These are phyloP conservation scores for Synergus umbraculus DNA, from an alignment of 2,888 invertebrate species.

Conservation along the genomic window DNA sequence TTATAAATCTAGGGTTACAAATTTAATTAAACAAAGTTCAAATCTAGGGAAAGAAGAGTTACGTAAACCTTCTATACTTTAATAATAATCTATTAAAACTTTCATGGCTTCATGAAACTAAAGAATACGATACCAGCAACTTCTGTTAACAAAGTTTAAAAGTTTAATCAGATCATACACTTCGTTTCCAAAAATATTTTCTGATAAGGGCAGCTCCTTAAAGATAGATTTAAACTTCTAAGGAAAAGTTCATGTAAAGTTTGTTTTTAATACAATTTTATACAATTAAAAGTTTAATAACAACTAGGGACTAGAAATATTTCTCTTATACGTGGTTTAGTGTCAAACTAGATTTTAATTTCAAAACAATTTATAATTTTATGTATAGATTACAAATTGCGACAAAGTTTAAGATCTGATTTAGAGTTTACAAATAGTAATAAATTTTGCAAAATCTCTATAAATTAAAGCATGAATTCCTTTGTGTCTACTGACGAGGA, in stretches of 20 bases:
- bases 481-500: neutral
- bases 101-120: conserved; percentile 1
- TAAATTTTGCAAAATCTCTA: neutral
- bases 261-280: neutral
- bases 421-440: neutral
- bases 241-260: neutral
- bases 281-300: neutral
- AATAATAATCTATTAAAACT: conserved; percentile 31
- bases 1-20: neutral
- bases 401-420: neutral
- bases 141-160: conserved; percentile 31
- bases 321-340: neutral
- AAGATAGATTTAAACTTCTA: neutral
- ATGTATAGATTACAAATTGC: neutral
- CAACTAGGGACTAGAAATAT: neutral
- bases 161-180: conserved; percentile 36
- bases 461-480: neutral
- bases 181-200: conserved; percentile 15
- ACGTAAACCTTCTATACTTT: neutral
- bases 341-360: neutral
- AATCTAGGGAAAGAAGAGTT: neutral
- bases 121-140: conserved; percentile 28
- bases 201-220: neutral
- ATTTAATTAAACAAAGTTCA: neutral
- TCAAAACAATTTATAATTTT: neutral